A percentile compares a stretch with the other conserved stretches of the same genome.
Conservation (phyloP, 2,113 vertebrate species). For the Nesogale talazaci region DNA sequence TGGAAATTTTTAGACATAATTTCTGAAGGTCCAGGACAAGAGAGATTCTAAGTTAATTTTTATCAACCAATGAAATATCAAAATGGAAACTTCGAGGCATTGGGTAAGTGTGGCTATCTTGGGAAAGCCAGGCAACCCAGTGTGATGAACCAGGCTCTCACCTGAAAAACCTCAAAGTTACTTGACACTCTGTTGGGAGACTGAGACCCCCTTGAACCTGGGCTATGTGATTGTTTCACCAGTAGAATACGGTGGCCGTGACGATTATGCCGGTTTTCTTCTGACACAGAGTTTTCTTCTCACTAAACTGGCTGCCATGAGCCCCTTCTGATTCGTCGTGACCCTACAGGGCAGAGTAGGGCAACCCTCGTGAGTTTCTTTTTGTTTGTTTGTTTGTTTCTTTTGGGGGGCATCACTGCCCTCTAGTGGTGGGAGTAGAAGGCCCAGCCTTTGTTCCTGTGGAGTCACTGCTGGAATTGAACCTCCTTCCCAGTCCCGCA, state of each 20-base stretch:
- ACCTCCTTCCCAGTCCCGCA: no score
- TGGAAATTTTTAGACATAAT: conserved; percentile 10
- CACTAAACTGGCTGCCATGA: no score
- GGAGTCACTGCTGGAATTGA: no score
- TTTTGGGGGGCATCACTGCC: no score
- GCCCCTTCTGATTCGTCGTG: neutral
- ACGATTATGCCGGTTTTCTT: neutral
- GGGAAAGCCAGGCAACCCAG: neutral
- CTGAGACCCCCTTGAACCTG: neutral
- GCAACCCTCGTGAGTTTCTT: no score
- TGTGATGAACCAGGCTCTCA: neutral
- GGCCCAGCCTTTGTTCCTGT: no score
- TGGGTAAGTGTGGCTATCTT: neutral
- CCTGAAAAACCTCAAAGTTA: neutral
- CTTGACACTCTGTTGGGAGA: no score
- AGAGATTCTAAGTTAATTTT: conserved; percentile 22
- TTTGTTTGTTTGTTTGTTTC: no score
- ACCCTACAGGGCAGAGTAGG: no score
- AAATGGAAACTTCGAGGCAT: neutral
- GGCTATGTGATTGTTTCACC: neutral
- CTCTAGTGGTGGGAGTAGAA: no score
- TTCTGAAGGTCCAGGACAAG: neutral
- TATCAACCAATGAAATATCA: neutral
- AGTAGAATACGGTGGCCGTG: neutral
- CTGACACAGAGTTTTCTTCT: no score